A percentile compares a stretch with the other conserved stretches of the same genome.
phyloP scores from a whole-genome alignment of 2,113 vertebrate genomes.

The Ailurus styani region DNA sequence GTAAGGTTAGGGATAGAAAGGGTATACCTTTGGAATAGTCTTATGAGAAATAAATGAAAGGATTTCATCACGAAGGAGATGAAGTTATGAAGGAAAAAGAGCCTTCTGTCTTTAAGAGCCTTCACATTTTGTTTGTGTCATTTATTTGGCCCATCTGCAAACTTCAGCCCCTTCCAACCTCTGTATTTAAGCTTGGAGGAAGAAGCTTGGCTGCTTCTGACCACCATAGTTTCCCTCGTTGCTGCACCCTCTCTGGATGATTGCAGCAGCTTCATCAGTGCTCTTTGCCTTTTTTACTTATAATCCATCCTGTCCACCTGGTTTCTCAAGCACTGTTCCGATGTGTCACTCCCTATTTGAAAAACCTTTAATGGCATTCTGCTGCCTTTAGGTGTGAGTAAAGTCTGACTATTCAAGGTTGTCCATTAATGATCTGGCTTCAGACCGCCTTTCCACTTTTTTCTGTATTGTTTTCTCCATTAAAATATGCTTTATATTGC shows the following conservation, averaged over 20 bases:
- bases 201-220: not conserved
- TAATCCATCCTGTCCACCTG: not conserved
- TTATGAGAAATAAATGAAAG: not conserved
- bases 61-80: slow-evolving; percentile 1
- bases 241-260: not conserved
- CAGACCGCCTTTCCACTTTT: not conserved
- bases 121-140: not conserved
- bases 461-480: not conserved
- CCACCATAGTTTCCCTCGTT: not conserved
- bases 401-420: not conserved
- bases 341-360: not conserved
- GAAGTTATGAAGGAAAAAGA: not conserved
- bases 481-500: slow-evolving; percentile 38
- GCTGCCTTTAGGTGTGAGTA: not conserved
- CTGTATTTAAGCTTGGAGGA: slow-evolving; percentile 8
- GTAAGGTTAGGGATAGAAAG: not conserved
- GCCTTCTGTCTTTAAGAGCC: not conserved
- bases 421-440: not conserved
- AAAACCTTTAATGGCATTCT: slow-evolving; percentile 26
- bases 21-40: not conserved
- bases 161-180: not conserved
- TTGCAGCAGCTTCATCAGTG: not conserved
- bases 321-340: not conserved
- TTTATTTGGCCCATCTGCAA: not conserved
- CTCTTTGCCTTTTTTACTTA: slow-evolving; percentile 35